Evolutionary conservation across 2,797 vertebrate species (phyloP), one percentile per base, ranked within the genome.

Genomic region (Gymnoscopelus microlampas): DNA sequence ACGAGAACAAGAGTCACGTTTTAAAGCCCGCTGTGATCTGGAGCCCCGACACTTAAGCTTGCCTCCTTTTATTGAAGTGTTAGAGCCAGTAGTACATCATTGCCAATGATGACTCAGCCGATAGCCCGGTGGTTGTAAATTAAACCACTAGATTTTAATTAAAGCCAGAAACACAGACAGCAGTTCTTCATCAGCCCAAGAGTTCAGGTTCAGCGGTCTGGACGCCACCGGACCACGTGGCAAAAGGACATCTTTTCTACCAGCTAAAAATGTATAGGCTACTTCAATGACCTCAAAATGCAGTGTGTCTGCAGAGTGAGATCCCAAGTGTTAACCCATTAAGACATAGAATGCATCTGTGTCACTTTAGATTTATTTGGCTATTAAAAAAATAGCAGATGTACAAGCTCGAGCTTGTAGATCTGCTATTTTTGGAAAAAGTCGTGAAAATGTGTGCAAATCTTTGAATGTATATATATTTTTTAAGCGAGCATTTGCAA

Each of bases 111-210:
- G 80, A 81, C 68, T 85, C 83, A 80, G 70, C 60, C 53, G 3
- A 39, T 75, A 71, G 63, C 35, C 59, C 0, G 2, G 39, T 19
- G 29, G 10, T 9, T 53, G 53, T 44, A 76, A 72, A 78, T 78
- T 80, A 68, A 79, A 74, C 55, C 19, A 6, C 70, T 39, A 13
- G 35, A 70, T 72, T 85, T 81, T 75, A 81, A 82, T 85, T 82
- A 66, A 76, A 80, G 71, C 56, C 63, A 6, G 35, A 73, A 70
- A 35, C 70, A 59, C 57, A 73, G 35, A 50, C 56, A 2, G 51
- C 9, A 4, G 56, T 63, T 71, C 49, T 57, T 70, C 53, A 58
- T 78, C 73, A 29, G 75, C 2, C 51, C 15, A 2, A 49, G 53
- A 58, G 49, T 73, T 77, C 70, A 59, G 3, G 48, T 79, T 77